phyloP scores from a whole-genome alignment of 2,797 vertebrate genomes.

The Tragelaphus eurycerus region DNA sequence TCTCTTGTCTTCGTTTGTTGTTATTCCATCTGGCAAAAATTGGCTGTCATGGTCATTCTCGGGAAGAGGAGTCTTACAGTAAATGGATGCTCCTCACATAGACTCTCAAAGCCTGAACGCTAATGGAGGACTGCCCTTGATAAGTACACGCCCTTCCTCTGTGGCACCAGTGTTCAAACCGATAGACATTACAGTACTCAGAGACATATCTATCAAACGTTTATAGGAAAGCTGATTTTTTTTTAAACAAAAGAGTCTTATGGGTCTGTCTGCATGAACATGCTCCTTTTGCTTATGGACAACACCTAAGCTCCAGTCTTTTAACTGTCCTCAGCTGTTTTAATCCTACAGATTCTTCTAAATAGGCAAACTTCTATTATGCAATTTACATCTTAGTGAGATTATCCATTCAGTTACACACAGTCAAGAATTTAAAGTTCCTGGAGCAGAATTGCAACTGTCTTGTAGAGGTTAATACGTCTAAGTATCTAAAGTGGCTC shows the following conservation, averaged over 20 bases:
- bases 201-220: not conserved
- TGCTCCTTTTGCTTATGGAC: not conserved
- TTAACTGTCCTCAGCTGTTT: not conserved
- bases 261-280: not conserved
- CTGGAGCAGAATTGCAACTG: not conserved
- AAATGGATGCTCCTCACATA: not conserved
- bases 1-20: not conserved
- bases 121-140: not conserved
- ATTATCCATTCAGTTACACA: not conserved
- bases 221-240: not conserved
- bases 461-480: not conserved
- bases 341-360: not conserved
- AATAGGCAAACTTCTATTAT: not conserved
- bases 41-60: not conserved
- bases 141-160: not conserved
- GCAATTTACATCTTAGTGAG: not conserved
- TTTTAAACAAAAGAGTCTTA: not conserved
- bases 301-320: not conserved
- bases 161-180: not conserved
- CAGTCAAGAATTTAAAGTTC: not conserved
- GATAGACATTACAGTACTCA: not conserved
- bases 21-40: constrained; percentile 31
- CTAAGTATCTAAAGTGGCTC: not conserved
- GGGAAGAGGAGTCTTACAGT: not conserved
- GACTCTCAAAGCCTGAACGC: not conserved